phyloP scores from a whole-genome alignment of 2,797 vertebrate species.

The Gallinago stenura region DNA sequence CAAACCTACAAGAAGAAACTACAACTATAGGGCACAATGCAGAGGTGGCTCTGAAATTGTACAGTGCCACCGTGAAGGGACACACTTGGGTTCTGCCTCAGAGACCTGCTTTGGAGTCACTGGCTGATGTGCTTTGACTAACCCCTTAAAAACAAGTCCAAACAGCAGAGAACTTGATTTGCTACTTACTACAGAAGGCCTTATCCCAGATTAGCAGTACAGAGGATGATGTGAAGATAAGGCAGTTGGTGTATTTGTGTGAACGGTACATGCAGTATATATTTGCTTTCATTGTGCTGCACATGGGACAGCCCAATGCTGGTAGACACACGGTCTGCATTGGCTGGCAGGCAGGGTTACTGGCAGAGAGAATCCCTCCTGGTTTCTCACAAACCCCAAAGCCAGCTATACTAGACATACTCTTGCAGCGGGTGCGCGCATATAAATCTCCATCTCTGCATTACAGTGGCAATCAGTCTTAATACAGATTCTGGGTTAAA shows the following conservation, averaged over 20 bases:
- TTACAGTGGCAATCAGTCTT: neutral
- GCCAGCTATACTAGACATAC: neutral
- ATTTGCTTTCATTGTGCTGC: neutral
- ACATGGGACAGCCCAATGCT: neutral
- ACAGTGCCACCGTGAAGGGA: accelerated
- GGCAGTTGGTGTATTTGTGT: neutral
- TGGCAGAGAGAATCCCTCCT: neutral
- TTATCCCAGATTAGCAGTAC: neutral
- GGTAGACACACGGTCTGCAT: neutral
- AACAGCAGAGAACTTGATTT: neutral
- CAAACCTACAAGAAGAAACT: conserved; percentile 9
- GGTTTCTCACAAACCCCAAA: neutral
- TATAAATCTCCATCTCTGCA: neutral
- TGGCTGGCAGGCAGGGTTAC: neutral
- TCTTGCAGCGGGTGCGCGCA: neutral
- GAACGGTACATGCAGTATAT: neutral
- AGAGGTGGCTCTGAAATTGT: neutral
- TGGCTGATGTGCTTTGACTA: neutral
- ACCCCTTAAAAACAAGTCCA: neutral
- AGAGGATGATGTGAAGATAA: neutral
- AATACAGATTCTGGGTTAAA: neutral
- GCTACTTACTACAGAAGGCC: neutral
- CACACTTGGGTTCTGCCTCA: accelerated
- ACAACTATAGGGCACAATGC: neutral
- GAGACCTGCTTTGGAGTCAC: neutral